Evolutionary conservation across 2,888 invertebrate species (phyloP), one percentile per base, ranked within the genome.

Genomic region (Ditula angustiorana): DNA sequence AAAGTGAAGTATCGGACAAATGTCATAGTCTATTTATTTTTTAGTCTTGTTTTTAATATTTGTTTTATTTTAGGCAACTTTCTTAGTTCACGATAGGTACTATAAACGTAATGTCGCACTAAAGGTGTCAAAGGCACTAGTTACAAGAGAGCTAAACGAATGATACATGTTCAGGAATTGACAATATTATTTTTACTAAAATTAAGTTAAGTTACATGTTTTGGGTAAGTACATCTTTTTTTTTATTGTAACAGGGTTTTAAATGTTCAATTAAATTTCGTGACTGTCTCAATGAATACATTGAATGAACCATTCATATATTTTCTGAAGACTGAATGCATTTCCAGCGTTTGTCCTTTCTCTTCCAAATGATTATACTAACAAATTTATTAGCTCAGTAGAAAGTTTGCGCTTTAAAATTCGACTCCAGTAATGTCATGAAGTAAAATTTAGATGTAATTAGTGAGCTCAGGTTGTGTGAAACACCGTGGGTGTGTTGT

Each of bases 381-480:
- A 67, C 66, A 59, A 65, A 53, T 56, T 50, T 49, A 59, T 50
- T 65, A 66, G 56, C 66, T 60, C 59, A 68, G 55, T 67, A 62
- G 64, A 67, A 66, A 56, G 67, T 69, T 56, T 61, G 62, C 71
- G 74, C 73, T 76, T 74, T 69, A 71, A 72, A 63, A 71, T 65
- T 70, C 50, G 71, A 63, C 61, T 74, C 60, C 52, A 61, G 52
- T 64, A 55, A 63, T 52, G 59, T 53, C 52, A 46, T 59, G 58
- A 64, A 52, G 33, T 64, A 64, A 59, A 37, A 58, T 58, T 37
- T 64, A 64, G 58, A 37, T 59, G 58, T 59, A 63, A 57, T 60
- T 75, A 80, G 76, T 78, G 76, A 84, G 82, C 74, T 78, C 79
- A 77, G 87, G 88, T 88, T 89, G 89, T 89, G 87, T 83, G 71